Base-by-base conservation (phyloP, 2,797 vertebrate genomes). In the Danio tinwini region DNA sequence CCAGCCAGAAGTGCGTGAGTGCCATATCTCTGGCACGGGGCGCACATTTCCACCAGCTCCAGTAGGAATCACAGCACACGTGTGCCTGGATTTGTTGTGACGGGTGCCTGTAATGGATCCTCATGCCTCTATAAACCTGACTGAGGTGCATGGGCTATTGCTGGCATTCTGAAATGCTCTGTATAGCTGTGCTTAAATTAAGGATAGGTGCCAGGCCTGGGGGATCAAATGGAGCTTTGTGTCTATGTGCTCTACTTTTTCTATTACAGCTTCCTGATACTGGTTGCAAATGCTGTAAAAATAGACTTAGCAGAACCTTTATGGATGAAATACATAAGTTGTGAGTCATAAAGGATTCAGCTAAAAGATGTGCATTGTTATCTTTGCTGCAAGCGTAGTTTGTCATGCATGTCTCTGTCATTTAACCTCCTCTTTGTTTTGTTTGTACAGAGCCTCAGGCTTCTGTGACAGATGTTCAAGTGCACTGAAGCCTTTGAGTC, bases 31-130 rank as follows among this genome's bases (percentile, higher is more conserved):
- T 91, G 88, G 91, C 90, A 90, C 83, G 78, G 78, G 82, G 42
- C 64, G 67, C 88, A 87, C 78, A 82, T 92, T 91, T 92, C 90
- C 89, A 90, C 85, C 88, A 87, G 85, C 84, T 90, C 79, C 81
- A 47, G 76, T 58, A 45, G 52, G 84, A 90, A 88, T 90, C 89
- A 87, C 85, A 70, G 84, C 86, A 50, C 17, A 56, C 39, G 5
- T 80, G 73, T 83, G 85, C 84, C 85, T 71, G 75, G 87, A 87
- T 89, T 86, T 86, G 61, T 87, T 84, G 29, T 77, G 83, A 80
- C 61, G 73, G 75, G 70, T 55, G 44, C 6, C 29, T 84, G 86
- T 90, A 89, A 88, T 74, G 0, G 80, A 89, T 88, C 50, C 4
- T 61, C 72, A 61, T n/a, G 17, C 67, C 67, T 61, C 75, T 65